Conservation (phyloP, 2,888 invertebrate species). For the Ochropleura leucogaster region DNA sequence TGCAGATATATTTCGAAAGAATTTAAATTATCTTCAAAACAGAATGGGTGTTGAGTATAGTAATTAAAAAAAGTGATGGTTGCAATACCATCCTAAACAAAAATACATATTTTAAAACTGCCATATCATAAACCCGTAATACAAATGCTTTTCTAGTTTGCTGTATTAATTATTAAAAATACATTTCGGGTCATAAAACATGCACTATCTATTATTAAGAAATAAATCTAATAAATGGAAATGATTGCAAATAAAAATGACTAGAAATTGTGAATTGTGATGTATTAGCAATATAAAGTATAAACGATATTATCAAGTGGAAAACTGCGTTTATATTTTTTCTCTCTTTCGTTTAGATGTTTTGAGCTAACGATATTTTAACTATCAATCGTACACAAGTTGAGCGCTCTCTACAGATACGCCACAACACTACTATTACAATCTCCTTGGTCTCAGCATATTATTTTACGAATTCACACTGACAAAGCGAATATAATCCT, state of each 20-base stretch:
- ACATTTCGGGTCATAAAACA: constrained; percentile 39
- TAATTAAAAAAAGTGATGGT: constrained; percentile 12
- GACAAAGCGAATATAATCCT: constrained; percentile 81
- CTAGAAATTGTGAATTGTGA: constrained; percentile 68
- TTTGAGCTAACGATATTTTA: constrained; percentile 29
- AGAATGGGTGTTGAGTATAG: constrained; percentile 42
- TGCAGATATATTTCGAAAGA: constrained; percentile 27
- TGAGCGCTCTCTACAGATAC: constrained; percentile 68
- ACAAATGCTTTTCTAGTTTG: constrained; percentile 38
- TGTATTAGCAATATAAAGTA: constrained; percentile 55
- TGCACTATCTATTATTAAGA: constrained; percentile 47
- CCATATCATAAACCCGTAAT: constrained; percentile 45
- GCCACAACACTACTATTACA: constrained; percentile 66
- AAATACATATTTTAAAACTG: constrained; percentile 36
- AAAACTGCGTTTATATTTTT: constrained; percentile 24
- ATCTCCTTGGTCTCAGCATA: constrained; percentile 80
- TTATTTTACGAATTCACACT: constrained; percentile 81
- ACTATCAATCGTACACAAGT: constrained; percentile 25
- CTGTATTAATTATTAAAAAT: constrained; percentile 37
- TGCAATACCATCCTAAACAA: constrained; percentile 15
- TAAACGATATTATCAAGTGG: constrained; percentile 38
- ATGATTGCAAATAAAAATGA: constrained; percentile 65
- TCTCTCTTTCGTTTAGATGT: constrained; percentile 9
- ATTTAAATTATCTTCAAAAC: constrained; percentile 24
- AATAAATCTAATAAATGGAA: constrained; percentile 41